phyloP scores from a whole-genome alignment of 2,888 invertebrate genomes.

The Troides aeacus region DNA sequence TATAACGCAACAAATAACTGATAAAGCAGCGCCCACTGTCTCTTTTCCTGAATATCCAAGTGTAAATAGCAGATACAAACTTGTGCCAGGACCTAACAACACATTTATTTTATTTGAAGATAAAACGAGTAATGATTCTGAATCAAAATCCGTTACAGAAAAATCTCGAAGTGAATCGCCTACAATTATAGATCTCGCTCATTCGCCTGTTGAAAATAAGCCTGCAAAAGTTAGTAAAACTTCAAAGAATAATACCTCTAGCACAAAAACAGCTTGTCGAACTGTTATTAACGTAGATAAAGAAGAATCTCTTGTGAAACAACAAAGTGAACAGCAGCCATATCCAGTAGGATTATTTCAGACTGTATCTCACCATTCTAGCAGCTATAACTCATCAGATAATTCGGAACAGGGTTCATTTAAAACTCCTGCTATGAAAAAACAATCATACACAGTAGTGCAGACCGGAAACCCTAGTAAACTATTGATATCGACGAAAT shows the following conservation, averaged over 20 bases:
- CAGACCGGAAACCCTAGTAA: constrained; percentile 72
- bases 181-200: constrained; percentile 24
- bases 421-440: constrained; percentile 66
- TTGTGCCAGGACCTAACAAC: constrained; percentile 69
- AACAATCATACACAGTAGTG: constrained; percentile 69
- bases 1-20: not conserved
- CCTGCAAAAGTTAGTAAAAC: constrained; percentile 10
- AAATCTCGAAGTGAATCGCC: constrained; percentile 4
- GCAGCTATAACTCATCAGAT: constrained; percentile 34
- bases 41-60: constrained; percentile 53
- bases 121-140: constrained; percentile 31
- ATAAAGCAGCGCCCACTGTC: constrained; percentile 40
- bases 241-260: not conserved
- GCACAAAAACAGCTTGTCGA: not conserved
- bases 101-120: constrained; percentile 65
- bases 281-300: constrained; percentile 1
- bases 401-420: constrained; percentile 42
- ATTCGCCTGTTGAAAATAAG: constrained; percentile 29
- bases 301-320: constrained; percentile 11
- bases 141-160: not conserved
- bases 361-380: constrained; percentile 49
- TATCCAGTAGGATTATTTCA: constrained; percentile 72
- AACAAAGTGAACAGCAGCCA: constrained; percentile 43
- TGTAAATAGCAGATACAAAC: constrained; percentile 59
- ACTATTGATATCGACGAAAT: constrained; percentile 69